Base-by-base conservation (phyloP, 2,113 vertebrate species). In the Thermophis baileyi region DNA sequence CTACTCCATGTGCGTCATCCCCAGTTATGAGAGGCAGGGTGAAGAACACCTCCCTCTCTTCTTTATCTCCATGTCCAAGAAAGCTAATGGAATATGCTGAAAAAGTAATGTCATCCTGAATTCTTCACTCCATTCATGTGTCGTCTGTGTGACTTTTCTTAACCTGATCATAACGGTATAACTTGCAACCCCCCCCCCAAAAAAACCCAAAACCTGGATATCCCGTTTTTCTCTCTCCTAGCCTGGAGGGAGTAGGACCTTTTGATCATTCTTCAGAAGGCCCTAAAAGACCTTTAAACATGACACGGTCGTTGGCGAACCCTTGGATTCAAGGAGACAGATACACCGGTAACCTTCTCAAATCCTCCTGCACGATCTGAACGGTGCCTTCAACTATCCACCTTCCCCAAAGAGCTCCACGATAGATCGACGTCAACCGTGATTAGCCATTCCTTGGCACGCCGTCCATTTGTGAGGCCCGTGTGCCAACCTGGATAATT, bases 211-310 rank as follows among this genome's bases (percentile, higher is more conserved):
- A 57, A 6, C 24, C 55, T 25, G 24, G 7, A 3, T 57, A 57
- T 57, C 96, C 95, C 95, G 63, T 96, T 96, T 87, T 95, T 91
- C 0, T 91, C 92, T 96, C 97, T 94, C 93, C 44, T 97, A 0
- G 97, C 98, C 98, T 96, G 81, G 93, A 97, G 98, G 97, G 97
- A n/a, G 30, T 0, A 0, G 96, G 98, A 98, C 98, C 98, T 98
- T 98, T 98, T 96, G 96, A 94, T 94, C 81, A 85, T 96, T 95
- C 96, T 96, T 93, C 35, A 94, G 95, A 93, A 96, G 96, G 96
- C 94, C 93, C 89, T 91, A 1, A 95, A 98, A 98, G 98, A 98
- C 98, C 98, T 98, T 98, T 97, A 93, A 93, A 94, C 95, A 93
- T 95, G 97, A 96, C 96, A 94, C 74, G 55, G n/a, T 14, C 88